A percentile compares a stretch with the other conserved stretches of the same genome.
These are phyloP conservation scores for Iphiclides podalirius DNA, from an alignment of 2,888 invertebrate species.

Conservation along the genomic window DNA sequence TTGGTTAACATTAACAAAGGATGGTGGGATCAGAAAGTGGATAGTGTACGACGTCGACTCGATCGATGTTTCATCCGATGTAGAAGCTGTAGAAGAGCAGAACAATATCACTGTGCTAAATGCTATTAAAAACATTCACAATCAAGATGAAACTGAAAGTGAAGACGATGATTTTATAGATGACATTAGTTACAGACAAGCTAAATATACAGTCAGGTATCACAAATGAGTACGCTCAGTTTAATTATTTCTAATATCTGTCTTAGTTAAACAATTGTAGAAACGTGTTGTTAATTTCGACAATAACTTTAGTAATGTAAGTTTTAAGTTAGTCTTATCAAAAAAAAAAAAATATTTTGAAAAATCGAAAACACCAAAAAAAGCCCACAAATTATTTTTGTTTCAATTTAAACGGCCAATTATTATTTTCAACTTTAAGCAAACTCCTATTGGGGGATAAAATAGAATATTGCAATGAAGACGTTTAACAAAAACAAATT, in stretches of 20 bases:
- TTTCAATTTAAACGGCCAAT: no score
- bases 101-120: conserved; percentile 27
- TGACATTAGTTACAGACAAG: conserved; percentile 33
- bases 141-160: conserved; percentile 38
- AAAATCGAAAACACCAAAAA: no score
- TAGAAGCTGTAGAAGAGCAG: conserved; percentile 38
- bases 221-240: not conserved
- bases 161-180: conserved; percentile 48
- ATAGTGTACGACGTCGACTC: conserved; percentile 59
- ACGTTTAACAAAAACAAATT: no score
- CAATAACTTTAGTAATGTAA: no score
- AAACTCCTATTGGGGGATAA: no score
- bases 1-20: conserved; percentile 56
- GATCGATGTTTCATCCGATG: conserved; percentile 55
- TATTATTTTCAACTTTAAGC: no score
- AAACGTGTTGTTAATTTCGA: no score
- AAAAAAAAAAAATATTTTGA: no score
- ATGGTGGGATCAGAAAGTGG: conserved; percentile 48
- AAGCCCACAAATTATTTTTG: not conserved
- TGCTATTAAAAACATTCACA: conserved; percentile 36
- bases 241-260: not conserved
- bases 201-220: not conserved
- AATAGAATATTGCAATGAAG: no score
- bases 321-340: no score
- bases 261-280: no score